These are phyloP conservation scores for Aphaenogaster ashmeadi DNA, from an alignment of 1,140 invertebrate genomes.

Conservation along the genomic window DNA sequence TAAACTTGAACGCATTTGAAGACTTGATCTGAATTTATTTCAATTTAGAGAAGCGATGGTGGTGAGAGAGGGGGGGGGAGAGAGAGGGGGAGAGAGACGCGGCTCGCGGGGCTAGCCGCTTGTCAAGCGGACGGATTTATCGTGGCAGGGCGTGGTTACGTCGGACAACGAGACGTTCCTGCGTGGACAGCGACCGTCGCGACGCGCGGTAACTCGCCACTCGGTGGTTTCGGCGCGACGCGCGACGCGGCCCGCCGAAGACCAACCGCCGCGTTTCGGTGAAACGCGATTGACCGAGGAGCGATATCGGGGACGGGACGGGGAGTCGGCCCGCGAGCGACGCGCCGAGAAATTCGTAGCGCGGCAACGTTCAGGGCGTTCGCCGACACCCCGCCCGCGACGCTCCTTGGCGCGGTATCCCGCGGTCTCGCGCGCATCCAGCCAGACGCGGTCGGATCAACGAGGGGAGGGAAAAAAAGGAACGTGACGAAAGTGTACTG, in stretches of 20 bases:
- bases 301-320: neutral
- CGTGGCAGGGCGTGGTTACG: constrained; percentile 70
- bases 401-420: neutral
- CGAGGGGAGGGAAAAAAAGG: neutral
- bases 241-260: too few relatives aligned
- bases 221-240: neutral
- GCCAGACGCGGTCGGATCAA: neutral
- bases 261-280: neutral
- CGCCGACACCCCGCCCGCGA: neutral
- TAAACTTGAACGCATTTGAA: neutral
- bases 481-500: constrained; percentile 69
- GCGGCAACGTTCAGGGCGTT: neutral
- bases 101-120: neutral
- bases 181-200: constrained; percentile 21
- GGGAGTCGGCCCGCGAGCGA: neutral
- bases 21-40: neutral
- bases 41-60: neutral
- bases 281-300: neutral
- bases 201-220: neutral
- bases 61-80: neutral
- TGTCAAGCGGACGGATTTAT: constrained; percentile 32
- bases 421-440: neutral
- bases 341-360: neutral
- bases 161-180: constrained; percentile 70
- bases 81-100: neutral